Base-by-base conservation (phyloP, 1,140 invertebrate species). In the Sarcophaga bullata region DNA sequence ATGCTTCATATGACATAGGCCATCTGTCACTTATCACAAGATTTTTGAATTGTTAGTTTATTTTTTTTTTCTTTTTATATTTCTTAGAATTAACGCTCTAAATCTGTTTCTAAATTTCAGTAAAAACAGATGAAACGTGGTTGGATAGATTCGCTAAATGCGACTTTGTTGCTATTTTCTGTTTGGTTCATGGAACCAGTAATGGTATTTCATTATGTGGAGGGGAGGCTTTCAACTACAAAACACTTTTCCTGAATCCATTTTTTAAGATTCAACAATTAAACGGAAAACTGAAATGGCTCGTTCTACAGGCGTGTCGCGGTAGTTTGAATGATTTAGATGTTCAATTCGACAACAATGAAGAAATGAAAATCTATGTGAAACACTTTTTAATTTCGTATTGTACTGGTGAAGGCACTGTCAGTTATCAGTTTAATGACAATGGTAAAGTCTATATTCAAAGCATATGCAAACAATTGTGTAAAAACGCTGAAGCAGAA, bases 321-420 rank as follows among this genome's bases (percentile, higher is more conserved):
- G 78, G 78, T 17, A n/a, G 17, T 1, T 7, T 48, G 7, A 50
- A 76, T 76, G 46, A 76, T 76, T 13, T 47, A 47, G 13, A 8
- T 13, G 19, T 10, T 6, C 37, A 37, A 54, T 80, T 11, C 10
- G 58, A 58, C 25, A 6, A 8, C 10, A 52, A 58, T 80, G 78
- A 37, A 0, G 25, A 58, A 13, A n/a, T 1, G 0, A 6, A 13
- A 75, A 17, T 6, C 3, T 46, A 80, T 58, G 17, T 49, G n/a
- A 25, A 80, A 15, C 0, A 46, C 58, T 8, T 5, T 54, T 19
- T 80, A 9, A 11, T 54, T 8, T 80, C 78, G 10, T 80, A 80
- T 58, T 80, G 50, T 52, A 80, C 78, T 37, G 50, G 19, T 37
- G 78, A 80, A 58, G 78, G 78, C 37, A 58, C 17, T 0, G 4